Evolutionary conservation across 2,888 invertebrate genomes (phyloP).

Genomic region (Cartodere bifasciata): DNA sequence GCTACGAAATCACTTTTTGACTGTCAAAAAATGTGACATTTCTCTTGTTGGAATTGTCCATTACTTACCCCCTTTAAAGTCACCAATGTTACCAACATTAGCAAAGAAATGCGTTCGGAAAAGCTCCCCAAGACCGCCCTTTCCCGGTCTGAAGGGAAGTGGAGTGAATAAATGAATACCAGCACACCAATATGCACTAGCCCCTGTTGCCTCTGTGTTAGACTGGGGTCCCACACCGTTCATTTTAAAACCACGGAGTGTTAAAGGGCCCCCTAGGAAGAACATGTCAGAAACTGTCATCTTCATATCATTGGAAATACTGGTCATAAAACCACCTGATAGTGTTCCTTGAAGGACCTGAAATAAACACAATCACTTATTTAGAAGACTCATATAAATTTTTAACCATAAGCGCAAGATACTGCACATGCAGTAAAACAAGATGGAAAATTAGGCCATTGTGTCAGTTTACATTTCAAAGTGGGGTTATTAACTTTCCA

Average conservation of each 20-base stretch:
- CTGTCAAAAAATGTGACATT: too few species aligned
- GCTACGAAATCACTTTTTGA: too few species aligned
- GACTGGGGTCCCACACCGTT: constrained; percentile 78
- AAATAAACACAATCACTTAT: too few species aligned
- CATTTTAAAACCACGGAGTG: constrained; percentile 76
- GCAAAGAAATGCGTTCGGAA: constrained; percentile 83
- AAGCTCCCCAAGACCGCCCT: constrained; percentile 67
- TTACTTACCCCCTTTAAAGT: constrained; percentile 37
- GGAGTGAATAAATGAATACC: constrained; percentile 84
- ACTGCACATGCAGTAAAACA: too few species aligned
- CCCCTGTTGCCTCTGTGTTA: constrained; percentile 64
- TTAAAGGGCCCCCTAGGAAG: constrained; percentile 82
- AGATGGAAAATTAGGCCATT: too few species aligned
- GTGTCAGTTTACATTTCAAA: too few species aligned
- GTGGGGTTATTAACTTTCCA: too few species aligned
- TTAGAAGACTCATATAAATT: too few species aligned
- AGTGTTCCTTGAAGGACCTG: constrained; percentile 60
- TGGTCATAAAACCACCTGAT: constrained; percentile 56
- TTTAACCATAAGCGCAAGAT: too few species aligned
- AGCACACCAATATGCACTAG: constrained; percentile 71
- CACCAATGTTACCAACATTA: constrained; percentile 73
- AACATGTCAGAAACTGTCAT: constrained; percentile 59
- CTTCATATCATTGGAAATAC: constrained; percentile 44
- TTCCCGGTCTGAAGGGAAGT: constrained; percentile 72
- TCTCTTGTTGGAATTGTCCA: too few species aligned